These are phyloP conservation scores for Gnathonemus echidnorhynchus DNA, from an alignment of 2,113 vertebrate genomes.

Conservation along the genomic window DNA sequence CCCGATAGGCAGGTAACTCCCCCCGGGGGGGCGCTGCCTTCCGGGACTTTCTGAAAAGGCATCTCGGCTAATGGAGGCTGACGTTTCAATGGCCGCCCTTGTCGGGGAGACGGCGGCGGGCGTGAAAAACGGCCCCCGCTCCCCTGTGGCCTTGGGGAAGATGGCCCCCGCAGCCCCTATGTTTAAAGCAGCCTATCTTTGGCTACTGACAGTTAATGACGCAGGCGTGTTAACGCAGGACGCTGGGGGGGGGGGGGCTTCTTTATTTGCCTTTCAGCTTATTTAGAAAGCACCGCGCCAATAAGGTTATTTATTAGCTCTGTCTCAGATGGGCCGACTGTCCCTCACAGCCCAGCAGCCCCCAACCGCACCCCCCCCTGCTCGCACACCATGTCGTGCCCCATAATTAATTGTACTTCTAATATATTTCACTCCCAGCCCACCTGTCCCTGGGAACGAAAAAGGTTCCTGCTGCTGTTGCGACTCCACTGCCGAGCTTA, in stretches of 20 bases:
- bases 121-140: not conserved
- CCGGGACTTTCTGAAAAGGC: not conserved
- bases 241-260: too few relatives aligned
- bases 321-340: slow-evolving; percentile 1
- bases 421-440: slow-evolving; percentile 18
- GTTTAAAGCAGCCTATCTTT: not conserved
- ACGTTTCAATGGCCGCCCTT: not conserved
- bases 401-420: slow-evolving; percentile 25
- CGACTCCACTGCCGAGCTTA: slow-evolving; percentile 10
- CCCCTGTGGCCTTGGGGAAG: not conserved
- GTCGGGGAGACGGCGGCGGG: not conserved
- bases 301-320: slow-evolving; percentile 27
- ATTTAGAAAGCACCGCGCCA: slow-evolving; percentile 20
- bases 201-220: not conserved
- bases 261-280: not conserved
- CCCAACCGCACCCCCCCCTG: not conserved
- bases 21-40: not conserved
- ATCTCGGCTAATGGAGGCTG: not conserved
- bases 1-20: not conserved
- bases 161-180: not conserved
- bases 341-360: not conserved
- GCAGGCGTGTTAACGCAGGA: not conserved
- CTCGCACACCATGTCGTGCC: slow-evolving; percentile 12
- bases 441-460: slow-evolving; percentile 16
- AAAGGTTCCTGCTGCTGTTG: slow-evolving; percentile 1